A percentile compares a stretch with the other conserved stretches of the same genome.
Evolutionary conservation across 2,888 invertebrate species (phyloP).

Genomic region (Pollenia labialis): DNA sequence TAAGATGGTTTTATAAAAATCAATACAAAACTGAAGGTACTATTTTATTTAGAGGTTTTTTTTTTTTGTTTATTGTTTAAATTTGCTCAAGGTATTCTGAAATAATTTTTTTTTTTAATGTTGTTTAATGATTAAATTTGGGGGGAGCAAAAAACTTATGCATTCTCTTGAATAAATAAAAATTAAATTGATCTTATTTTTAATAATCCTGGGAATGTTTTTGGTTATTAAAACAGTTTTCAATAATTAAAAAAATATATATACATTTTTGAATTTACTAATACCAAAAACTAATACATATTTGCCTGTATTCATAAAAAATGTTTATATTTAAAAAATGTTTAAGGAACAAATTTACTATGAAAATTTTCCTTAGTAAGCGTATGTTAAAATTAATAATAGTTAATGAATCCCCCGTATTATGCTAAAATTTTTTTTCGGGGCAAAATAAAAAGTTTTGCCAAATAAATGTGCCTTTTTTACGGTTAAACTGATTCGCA

Average conservation of each 20-base stretch:
- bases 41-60: constrained; percentile 28
- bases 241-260: not conserved
- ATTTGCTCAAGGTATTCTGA: constrained; percentile 63
- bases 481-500: too few relatives aligned
- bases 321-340: too few relatives aligned
- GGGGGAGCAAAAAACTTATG: not conserved
- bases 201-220: constrained; percentile 51
- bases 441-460: too few relatives aligned
- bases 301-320: too few relatives aligned
- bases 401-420: too few relatives aligned
- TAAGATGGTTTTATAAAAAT: constrained; percentile 57
- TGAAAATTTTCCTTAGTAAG: too few relatives aligned
- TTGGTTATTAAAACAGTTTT: not conserved
- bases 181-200: constrained; percentile 31
- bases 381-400: too few relatives aligned
- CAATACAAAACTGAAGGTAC: constrained; percentile 46
- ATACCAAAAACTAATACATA: too few relatives aligned
- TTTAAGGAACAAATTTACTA: too few relatives aligned
- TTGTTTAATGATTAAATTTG: constrained; percentile 50
- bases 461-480: too few relatives aligned
- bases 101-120: constrained; percentile 49
- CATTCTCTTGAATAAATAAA: not conserved
- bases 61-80: constrained; percentile 38
- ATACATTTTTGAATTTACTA: not conserved
- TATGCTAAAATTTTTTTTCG: too few relatives aligned